Conservation (phyloP, 2,797 vertebrate genomes). For the Pithecia hirsuta region DNA sequence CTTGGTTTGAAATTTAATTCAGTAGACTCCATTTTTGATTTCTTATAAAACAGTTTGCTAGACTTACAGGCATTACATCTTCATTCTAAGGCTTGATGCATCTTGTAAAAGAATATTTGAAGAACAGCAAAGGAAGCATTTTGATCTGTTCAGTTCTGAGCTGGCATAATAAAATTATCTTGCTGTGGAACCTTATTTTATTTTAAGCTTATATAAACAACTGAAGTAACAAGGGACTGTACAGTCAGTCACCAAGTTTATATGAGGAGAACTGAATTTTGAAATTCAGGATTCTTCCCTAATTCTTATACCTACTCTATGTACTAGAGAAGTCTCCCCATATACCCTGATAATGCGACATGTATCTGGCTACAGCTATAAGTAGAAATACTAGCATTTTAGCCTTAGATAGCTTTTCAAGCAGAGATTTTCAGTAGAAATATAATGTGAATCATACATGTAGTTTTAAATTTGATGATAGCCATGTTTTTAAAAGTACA, state of each 20-base stretch:
- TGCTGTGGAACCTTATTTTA: background rate
- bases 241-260: constrained; percentile 4
- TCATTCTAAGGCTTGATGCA: background rate
- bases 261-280: constrained; percentile 23
- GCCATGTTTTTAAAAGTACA: background rate
- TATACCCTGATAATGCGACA: background rate
- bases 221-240: background rate
- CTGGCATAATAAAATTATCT: constrained; percentile 31
- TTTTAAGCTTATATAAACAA: constrained; percentile 44
- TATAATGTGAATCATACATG: background rate
- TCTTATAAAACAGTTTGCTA: constrained; percentile 53
- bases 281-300: constrained; percentile 37
- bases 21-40: constrained; percentile 47
- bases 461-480: constrained; percentile 19
- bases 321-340: background rate
- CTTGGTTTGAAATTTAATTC: constrained; percentile 64
- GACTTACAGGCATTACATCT: background rate
- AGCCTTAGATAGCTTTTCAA: background rate
- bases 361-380: background rate
- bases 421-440: background rate
- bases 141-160: constrained; percentile 53
- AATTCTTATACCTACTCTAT: background rate
- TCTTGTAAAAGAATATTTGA: constrained; percentile 45
- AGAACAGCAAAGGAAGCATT: constrained; percentile 4
- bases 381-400: background rate